Evolutionary conservation across 2,113 vertebrate species (phyloP).

Genomic region (Microcebus ravelobensis): DNA sequence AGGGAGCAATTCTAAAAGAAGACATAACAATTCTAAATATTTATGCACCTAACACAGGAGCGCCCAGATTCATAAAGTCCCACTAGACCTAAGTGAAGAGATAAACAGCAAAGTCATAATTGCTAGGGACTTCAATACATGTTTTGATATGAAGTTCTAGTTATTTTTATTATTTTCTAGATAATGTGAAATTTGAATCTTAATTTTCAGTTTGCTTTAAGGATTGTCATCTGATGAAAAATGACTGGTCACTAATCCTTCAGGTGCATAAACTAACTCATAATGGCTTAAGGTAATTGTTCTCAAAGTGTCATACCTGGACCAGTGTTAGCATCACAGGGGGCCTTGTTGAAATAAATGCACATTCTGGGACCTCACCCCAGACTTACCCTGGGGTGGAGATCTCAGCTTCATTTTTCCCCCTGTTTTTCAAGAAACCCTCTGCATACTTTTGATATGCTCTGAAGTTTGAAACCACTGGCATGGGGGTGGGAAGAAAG

Average conservation of each 20-base stretch:
- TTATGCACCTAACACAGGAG: no score
- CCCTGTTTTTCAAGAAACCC: background rate
- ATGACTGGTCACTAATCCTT: background rate
- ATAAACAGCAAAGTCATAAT: no score
- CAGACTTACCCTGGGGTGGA: background rate
- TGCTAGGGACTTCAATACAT: no score
- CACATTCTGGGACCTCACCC: background rate
- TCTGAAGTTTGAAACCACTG: background rate
- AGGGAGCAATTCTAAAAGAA: no score
- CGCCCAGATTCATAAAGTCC: no score
- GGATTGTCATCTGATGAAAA: background rate
- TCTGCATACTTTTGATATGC: background rate
- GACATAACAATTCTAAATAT: no score
- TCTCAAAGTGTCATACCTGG: background rate
- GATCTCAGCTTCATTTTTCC: background rate
- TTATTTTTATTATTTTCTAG: conserved; percentile 12
- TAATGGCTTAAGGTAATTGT: background rate
- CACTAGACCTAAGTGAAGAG: no score
- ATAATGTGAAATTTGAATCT: background rate
- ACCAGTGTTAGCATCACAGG: background rate
- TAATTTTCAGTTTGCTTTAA: conserved; percentile 31
- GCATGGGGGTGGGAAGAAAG: background rate
- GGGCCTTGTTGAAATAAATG: background rate
- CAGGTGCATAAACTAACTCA: background rate
- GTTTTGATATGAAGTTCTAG: conserved; percentile 9